These are phyloP conservation scores for Taenaris catops DNA, from an alignment of 2,888 invertebrate species.

Conservation along the genomic window DNA sequence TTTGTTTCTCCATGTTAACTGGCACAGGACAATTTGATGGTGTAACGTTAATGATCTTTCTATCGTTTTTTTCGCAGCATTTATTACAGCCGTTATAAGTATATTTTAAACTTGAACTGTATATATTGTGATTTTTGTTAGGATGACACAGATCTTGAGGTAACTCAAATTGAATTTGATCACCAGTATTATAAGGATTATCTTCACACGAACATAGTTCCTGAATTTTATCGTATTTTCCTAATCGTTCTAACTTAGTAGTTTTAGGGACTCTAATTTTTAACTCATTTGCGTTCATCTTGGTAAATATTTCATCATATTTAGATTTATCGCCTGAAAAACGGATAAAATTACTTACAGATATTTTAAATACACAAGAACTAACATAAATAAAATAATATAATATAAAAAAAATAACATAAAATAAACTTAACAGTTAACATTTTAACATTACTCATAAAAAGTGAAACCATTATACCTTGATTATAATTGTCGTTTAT, in stretches of 20 bases:
- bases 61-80: constrained; percentile 34
- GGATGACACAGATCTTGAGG: constrained; percentile 45
- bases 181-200: constrained; percentile 55
- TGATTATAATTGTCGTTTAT: background rate
- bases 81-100: constrained; percentile 47
- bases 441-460: too few species aligned
- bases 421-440: too few species aligned
- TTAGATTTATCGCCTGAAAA: constrained; percentile 43
- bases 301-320: constrained; percentile 68
- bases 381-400: background rate
- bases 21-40: constrained; percentile 62
- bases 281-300: constrained; percentile 66
- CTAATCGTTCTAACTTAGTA: constrained; percentile 51
- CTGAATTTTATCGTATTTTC: constrained; percentile 59
- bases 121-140: constrained; percentile 40
- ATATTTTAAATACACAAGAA: background rate
- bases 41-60: constrained; percentile 57
- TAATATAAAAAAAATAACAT: too few species aligned
- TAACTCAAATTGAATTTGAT: constrained; percentile 65
- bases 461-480: constrained; percentile 7
- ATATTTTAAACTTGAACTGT: constrained; percentile 58
- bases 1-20: constrained; percentile 54
- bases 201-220: constrained; percentile 62
- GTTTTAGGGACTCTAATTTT: constrained; percentile 68
- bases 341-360: too few species aligned